Evolutionary conservation across 2,888 invertebrate genomes (phyloP), one percentile per base, ranked within the genome.

Genomic region (Electrophaes corylata): DNA sequence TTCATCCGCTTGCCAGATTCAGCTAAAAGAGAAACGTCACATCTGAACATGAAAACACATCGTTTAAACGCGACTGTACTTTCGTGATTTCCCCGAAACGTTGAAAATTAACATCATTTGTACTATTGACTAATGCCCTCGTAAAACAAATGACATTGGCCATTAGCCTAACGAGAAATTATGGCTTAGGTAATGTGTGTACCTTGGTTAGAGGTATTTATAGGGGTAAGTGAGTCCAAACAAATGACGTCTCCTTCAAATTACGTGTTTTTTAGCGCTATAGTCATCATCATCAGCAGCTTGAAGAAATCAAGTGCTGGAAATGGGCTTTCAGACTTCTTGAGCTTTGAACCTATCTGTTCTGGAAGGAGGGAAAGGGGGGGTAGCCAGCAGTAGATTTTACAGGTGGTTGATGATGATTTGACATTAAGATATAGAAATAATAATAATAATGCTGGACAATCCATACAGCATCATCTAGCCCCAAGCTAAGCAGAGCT

Each of bases 81-180:
- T 26, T 41, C 46, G 57, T 60, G 60, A 59, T 62, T 64, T 56
- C n/a, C 26, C 46, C 48, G 53, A 46, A 62, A 57, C 57, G 59
- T 52, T 46, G 64, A 57, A 64, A 67, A 67, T 67, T 64, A 60
- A 50, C 62, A 64, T 63, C 67, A 71, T 71, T 69, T 67, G 63
- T 66, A 65, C 47, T 64, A 71, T 71, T 69, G 70, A 71, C 50
- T 70, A 70, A 69, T 70, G 66, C 45, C 50, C 48, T 61, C 69
- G 61, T 67, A 67, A 65, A 65, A 66, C 69, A 70, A 69, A 69
- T 67, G 66, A 66, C 69, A 62, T 62, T 43, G 59, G 10, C 58
- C 70, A 70, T 70, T 69, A 69, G 56, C 47, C 62, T 66, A 70
- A 70, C 69, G 69, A 67, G 65, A 54, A 66, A 43, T 66, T 64